Base-by-base conservation (phyloP, 2,797 vertebrate genomes). In the Lacerta agilis region DNA sequence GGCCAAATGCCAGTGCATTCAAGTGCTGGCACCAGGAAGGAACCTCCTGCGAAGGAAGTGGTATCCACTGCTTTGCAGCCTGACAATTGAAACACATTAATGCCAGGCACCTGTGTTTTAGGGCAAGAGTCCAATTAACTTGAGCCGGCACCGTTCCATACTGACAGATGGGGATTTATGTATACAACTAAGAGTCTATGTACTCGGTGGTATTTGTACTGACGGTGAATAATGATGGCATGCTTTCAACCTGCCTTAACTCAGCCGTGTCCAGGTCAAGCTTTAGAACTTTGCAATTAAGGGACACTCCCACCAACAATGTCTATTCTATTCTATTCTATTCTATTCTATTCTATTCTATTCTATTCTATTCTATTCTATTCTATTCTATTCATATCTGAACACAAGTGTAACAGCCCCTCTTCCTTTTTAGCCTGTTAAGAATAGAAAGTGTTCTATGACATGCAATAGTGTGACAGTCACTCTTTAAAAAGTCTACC, bases 41-140 rank as follows among this genome's bases (percentile, higher is more conserved):
- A 87, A 33, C 6, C n/a, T 89, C 92, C 91, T 90, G 86, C 38
- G 75, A 94, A 89, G 91, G 80, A 87, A 87, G 25, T 49, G 88
- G 87, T 93, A 91, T 1, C 49, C 18, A 1, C 55, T 77, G 92
- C 90, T 94, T 89, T 91, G 82, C 84, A n/a, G 91, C 73, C 94
- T 96, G 87, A 49, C 92, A 91, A 86, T 91, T 92, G 87, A 92
- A 89, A 81, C 82, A 85, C 11, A 1, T 93, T 86, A 85, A 86
- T 94, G 89, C 91, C 0, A 58, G 82, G 88, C 95, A 96, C 92
- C 95, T 95, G 95, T 95, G 91, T 92, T 91, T 88, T 1, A 1
- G 90, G 94, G 92, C 93, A 86, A 0, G 3, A 83, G 71, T 93
- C 92, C 94, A 95, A 91, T 83, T 88, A 86, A 27, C 86, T 87